Evolutionary conservation across 1,140 invertebrate genomes (phyloP), one percentile per base, ranked within the genome.

Genomic region (Diabrotica undecimpunctata): DNA sequence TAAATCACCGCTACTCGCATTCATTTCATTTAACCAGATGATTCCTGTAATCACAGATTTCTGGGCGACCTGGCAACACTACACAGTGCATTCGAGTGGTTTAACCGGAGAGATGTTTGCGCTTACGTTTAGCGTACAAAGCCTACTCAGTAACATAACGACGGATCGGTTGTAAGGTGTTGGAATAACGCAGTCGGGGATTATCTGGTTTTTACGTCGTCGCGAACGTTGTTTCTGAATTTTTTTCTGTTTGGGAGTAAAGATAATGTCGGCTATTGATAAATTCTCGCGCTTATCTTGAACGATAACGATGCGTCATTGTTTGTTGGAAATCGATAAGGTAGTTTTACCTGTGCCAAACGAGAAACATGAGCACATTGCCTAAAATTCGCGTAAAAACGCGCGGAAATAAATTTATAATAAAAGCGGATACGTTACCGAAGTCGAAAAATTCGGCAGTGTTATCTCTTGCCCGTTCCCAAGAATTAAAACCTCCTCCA

Each of bases 321-420:
- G 55, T 57, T 57, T 57, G 25, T n/a, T 38, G 10, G 35, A 25
- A 37, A 57, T 57, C 55, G 55, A 57, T 57, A 57, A 57, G 55
- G 55, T 36, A 57, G 55, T 57, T 38, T 35, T 9, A 37, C 10
- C 25, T 25, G 55, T 38, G 10, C 36, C 25, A n/a, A 36, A 38
- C 50, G 59, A 13, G 36, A 36, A 51, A 62, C 46, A 54, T 62
- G 68, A 73, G 72, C 53, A 78, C 76, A 10, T 71, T 78, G 41
- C 76, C 76, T 61, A 76, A 69, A 67, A 72, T 78, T 62, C 74
- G 74, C 25, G 71, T 78, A 12, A 76, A 77, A 66, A 66, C 70
- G 13, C 71, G 72, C 37, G 70, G 73, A 46, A 70, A 65, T 12
- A 71, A 67, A 53, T 67, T 78, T 35, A 69, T 72, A 60, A 71